Evolutionary conservation across 2,797 vertebrate species (phyloP).

Genomic region (Mus spretus): DNA sequence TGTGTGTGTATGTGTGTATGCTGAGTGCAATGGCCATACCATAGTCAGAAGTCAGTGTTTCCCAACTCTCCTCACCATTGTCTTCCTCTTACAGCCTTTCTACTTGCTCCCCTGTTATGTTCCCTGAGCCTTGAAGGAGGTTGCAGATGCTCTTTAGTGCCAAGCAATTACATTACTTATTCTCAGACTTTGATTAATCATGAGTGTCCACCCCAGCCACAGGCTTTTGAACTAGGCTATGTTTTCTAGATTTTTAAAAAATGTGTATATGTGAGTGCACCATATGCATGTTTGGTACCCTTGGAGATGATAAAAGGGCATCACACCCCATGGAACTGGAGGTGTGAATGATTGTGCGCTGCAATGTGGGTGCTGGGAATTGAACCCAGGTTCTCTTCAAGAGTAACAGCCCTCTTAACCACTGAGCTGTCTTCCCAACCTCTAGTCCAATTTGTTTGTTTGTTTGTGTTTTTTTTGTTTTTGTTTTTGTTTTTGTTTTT

Average conservation of each 20-base stretch:
- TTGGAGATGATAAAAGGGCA: not conserved
- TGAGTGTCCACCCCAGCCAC: not conserved
- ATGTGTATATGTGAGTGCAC: not conserved
- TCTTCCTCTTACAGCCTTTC: not conserved
- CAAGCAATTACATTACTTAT: not conserved
- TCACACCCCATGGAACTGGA: not conserved
- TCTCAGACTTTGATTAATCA: not conserved
- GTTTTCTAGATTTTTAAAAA: not conserved
- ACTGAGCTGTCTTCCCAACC: not conserved
- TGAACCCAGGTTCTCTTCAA: too few relatives aligned
- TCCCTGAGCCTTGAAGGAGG: not conserved
- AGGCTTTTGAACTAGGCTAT: not conserved
- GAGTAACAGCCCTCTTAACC: not conserved
- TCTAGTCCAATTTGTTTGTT: not conserved
- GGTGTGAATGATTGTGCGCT: not conserved
- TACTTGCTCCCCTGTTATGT: too few relatives aligned
- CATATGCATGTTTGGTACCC: not conserved
- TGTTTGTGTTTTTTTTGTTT: too few relatives aligned
- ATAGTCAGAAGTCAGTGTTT: not conserved
- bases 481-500: too few relatives aligned
- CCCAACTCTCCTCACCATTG: not conserved
- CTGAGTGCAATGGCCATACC: not conserved
- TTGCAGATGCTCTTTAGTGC: not conserved
- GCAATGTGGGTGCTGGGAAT: not conserved
- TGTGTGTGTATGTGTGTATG: not conserved